phyloP scores from a whole-genome alignment of 2,888 invertebrate species.

The Ctenicera cuprea region DNA sequence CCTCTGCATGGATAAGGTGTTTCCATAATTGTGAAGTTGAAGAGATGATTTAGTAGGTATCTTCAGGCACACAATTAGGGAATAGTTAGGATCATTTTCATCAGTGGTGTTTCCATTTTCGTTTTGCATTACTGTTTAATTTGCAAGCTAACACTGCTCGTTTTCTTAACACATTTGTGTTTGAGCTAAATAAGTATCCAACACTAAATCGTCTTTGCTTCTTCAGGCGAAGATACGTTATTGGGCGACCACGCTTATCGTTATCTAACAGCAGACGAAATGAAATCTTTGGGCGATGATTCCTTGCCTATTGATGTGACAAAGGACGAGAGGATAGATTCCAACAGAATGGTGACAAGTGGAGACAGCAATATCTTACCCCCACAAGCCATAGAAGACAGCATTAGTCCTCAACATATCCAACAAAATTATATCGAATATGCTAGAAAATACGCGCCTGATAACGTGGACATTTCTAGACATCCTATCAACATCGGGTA shows the following conservation, averaged over 20 bases:
- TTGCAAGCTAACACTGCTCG: conserved; percentile 32
- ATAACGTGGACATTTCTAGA: conserved; percentile 76
- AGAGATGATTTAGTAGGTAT: neutral
- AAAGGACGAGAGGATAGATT: conserved; percentile 90
- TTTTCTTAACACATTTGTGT: conserved; percentile 7
- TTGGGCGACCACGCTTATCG: conserved; percentile 93
- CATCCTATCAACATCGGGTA: conserved; percentile 80
- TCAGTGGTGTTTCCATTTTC: conserved; percentile 27
- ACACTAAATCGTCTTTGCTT: neutral
- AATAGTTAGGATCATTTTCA: conserved; percentile 39
- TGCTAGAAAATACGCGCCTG: conserved; percentile 76
- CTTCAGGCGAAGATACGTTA: conserved; percentile 91
- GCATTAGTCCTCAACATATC: conserved; percentile 79
- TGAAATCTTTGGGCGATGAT: conserved; percentile 96
- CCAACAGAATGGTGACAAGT: conserved; percentile 76
- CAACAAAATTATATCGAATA: conserved; percentile 73
- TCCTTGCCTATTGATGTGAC: conserved; percentile 95
- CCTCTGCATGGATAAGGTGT: neutral
- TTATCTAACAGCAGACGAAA: conserved; percentile 95
- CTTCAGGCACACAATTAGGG: neutral
- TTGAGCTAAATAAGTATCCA: neutral
- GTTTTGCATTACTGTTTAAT: conserved; percentile 30
- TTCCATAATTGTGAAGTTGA: neutral
- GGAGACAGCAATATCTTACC: conserved; percentile 73
- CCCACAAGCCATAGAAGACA: conserved; percentile 77